Evolutionary conservation across 2,888 invertebrate genomes (phyloP).

Genomic region (Xanthia togata): DNA sequence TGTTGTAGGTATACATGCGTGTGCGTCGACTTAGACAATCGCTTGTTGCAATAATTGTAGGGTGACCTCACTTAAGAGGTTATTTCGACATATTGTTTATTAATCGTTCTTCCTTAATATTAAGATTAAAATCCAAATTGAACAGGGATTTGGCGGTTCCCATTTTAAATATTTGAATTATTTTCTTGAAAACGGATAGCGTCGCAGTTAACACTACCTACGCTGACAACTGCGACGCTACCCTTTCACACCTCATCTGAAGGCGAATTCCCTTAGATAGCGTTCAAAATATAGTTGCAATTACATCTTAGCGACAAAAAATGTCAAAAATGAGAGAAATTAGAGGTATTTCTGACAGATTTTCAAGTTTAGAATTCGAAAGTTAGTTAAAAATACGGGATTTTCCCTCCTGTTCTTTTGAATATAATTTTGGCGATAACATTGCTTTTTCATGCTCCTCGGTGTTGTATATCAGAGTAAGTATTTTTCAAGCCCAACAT

Average conservation of each 20-base stretch:
- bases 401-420: no score
- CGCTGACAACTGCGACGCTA: no score
- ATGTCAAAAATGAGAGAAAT: no score
- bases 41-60: conserved; percentile 70
- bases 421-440: background rate
- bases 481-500: background rate
- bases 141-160: background rate
- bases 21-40: conserved; percentile 59
- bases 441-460: background rate
- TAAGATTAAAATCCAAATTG: background rate
- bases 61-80: conserved; percentile 30
- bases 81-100: conserved; percentile 7
- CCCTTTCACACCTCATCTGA: background rate
- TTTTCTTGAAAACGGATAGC: background rate
- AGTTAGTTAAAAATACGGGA: background rate
- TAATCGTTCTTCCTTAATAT: background rate
- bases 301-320: background rate
- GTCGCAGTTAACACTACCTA: no score
- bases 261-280: background rate
- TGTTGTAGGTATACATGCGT: conserved; percentile 52
- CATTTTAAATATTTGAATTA: background rate
- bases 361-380: background rate
- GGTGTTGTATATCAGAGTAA: no score
- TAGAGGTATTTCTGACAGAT: background rate
- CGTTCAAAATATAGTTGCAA: no score